Percentiles rank a stretch among this genome's conserved stretches.
phyloP scores from a whole-genome alignment of 1,140 invertebrate genomes.

The Amphibalanus amphitrite region DNA sequence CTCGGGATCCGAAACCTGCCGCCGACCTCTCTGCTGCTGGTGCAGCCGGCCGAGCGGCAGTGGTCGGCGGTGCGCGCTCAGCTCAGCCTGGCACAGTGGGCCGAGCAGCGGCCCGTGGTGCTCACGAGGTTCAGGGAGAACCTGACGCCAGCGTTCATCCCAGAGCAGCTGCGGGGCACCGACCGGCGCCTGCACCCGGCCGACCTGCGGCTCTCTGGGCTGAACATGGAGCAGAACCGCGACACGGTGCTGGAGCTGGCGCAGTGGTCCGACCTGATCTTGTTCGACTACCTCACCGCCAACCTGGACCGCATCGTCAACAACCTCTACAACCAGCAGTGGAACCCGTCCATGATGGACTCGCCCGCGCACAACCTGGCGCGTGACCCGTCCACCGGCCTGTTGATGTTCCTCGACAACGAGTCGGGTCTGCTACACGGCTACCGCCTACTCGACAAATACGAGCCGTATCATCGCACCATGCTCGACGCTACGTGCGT shows the following conservation, averaged over 20 bases:
- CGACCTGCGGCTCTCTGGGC: slow-evolving; percentile 21
- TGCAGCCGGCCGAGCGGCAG: slow-evolving; percentile 41
- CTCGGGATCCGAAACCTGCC: slow-evolving; percentile 53
- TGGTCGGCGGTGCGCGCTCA: slow-evolving; percentile 49
- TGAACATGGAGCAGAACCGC: slow-evolving; percentile 18
- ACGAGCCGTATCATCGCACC: slow-evolving; percentile 57
- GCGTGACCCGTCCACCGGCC: slow-evolving; percentile 41
- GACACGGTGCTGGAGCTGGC: slow-evolving; percentile 47
- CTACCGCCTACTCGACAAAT: slow-evolving; percentile 66
- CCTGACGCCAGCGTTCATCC: slow-evolving; percentile 41
- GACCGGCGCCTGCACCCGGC: slow-evolving; percentile 47
- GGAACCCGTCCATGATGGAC: slow-evolving; percentile 76
- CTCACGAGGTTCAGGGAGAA: slow-evolving; percentile 48
- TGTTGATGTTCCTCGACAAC: slow-evolving; percentile 69
- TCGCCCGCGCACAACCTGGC: slow-evolving; percentile 71
- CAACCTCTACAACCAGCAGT: slow-evolving; percentile 73
- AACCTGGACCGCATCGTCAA: slow-evolving; percentile 76
- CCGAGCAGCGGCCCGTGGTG: slow-evolving; percentile 54
- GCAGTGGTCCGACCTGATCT: slow-evolving; percentile 74
- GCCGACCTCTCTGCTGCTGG: slow-evolving; percentile 49
- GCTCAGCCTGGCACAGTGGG: slow-evolving; percentile 56
- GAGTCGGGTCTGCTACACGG: slow-evolving; percentile 73
- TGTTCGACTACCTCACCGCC: slow-evolving; percentile 75
- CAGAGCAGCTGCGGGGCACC: slow-evolving; percentile 44
- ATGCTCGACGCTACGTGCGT: slow-evolving; percentile 61